phyloP scores from a whole-genome alignment of 2,888 invertebrate genomes.

The Automeris io region DNA sequence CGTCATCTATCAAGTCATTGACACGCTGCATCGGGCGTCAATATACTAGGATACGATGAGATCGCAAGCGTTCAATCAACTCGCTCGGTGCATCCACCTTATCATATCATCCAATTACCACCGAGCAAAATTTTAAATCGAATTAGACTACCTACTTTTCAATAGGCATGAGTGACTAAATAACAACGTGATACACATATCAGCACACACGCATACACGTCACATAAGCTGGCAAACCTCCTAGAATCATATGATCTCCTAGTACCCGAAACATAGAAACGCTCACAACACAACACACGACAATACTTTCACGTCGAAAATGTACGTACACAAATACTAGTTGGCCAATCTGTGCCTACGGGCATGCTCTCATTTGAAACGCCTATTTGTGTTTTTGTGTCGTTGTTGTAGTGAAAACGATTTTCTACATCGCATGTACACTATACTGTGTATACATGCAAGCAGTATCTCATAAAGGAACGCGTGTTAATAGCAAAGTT shows the following conservation, averaged over 20 bases:
- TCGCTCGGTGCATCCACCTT: slow-evolving; percentile 60
- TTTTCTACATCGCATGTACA: slow-evolving; percentile 41
- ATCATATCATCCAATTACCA: slow-evolving; percentile 28
- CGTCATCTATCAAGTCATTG: slow-evolving; percentile 71
- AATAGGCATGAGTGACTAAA: background rate
- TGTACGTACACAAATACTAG: slow-evolving; percentile 20
- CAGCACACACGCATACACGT: slow-evolving; percentile 39
- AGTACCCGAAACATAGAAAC: slow-evolving; percentile 58
- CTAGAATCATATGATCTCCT: slow-evolving; percentile 40
- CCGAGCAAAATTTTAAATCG: slow-evolving; percentile 7
- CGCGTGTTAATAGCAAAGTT: slow-evolving; percentile 72
- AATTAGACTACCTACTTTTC: slow-evolving; percentile 1
- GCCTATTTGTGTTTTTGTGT: slow-evolving; percentile 30
- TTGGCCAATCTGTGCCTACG: too few species aligned
- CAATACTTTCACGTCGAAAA: slow-evolving; percentile 49
- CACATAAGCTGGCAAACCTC: slow-evolving; percentile 31
- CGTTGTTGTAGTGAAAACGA: slow-evolving; percentile 47
- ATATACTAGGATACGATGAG: slow-evolving; percentile 66
- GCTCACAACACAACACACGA: slow-evolving; percentile 59
- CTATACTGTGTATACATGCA: slow-evolving; percentile 51
- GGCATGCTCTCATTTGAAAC: slow-evolving; percentile 29
- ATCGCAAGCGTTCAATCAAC: slow-evolving; percentile 60
- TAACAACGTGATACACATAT: slow-evolving; percentile 24
- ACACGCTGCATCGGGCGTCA: slow-evolving; percentile 59
- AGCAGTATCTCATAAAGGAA: slow-evolving; percentile 71